A percentile compares a stretch with the other conserved stretches of the same genome.
These are phyloP conservation scores for Hassar affinis DNA, from an alignment of 2,113 vertebrate genomes.

Conservation along the genomic window DNA sequence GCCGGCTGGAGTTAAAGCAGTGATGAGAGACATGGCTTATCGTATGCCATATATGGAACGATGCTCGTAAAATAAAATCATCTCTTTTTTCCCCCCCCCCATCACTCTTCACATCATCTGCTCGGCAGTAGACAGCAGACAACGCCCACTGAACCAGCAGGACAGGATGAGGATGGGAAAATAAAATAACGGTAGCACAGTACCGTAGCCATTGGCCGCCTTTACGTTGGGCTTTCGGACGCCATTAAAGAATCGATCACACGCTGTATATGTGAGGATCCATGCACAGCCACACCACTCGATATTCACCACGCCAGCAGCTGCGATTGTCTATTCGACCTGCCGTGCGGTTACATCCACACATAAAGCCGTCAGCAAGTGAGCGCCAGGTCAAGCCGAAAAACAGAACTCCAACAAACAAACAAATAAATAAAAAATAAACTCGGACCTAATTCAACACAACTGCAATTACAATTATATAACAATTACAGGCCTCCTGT, in stretches of 20 bases:
- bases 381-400: neutral
- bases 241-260: neutral
- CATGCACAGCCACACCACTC: neutral
- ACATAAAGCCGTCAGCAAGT: neutral
- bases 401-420: too few relatives aligned
- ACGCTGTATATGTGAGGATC: neutral
- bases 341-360: neutral
- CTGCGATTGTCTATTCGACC: neutral
- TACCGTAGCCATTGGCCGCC: conserved; percentile 22
- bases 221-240: neutral
- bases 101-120: conserved; percentile 24
- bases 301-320: neutral
- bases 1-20: neutral
- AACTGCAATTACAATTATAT: neutral
- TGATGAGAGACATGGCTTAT: neutral
- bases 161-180: conserved; percentile 45
- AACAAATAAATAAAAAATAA: neutral
- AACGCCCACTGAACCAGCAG: conserved; percentile 69
- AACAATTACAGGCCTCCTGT: neutral
- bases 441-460: neutral
- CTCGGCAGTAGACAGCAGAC: conserved; percentile 63
- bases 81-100: neutral
- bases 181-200: conserved; percentile 62
- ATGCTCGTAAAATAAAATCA: neutral
- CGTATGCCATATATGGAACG: neutral